Conservation (phyloP, 2,113 vertebrate genomes). For the Desmodus rotundus region DNA sequence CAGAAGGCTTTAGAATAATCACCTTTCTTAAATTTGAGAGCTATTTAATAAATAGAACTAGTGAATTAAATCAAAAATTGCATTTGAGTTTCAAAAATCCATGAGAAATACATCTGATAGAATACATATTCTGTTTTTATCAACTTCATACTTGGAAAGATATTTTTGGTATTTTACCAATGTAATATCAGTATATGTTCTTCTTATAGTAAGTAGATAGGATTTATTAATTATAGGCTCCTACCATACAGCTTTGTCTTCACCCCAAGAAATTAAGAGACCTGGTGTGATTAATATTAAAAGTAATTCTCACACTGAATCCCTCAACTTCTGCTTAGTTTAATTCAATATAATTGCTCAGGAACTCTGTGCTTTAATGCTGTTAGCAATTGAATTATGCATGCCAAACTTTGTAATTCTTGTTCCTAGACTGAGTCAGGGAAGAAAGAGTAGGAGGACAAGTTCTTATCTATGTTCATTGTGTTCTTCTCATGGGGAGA, state of each 20-base stretch:
- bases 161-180: slow-evolving; percentile 17
- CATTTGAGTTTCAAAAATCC: not conserved
- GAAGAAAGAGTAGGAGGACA: not conserved
- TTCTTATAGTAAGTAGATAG: not conserved
- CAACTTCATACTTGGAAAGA: not conserved
- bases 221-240: not conserved
- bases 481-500: not conserved
- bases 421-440: not conserved
- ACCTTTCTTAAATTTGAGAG: not conserved
- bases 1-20: not conserved
- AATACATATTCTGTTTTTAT: slow-evolving; percentile 15
- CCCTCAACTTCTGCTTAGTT: not conserved
- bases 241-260: not conserved
- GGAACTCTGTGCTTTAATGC: not conserved
- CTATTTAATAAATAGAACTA: not conserved
- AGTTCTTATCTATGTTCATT: not conserved
- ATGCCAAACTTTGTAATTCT: not conserved
- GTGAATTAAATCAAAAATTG: not conserved
- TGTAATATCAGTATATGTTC: not conserved
- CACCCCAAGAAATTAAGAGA: not conserved
- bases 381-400: not conserved
- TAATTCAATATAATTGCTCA: not conserved
- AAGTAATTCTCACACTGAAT: not conserved
- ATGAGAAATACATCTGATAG: not conserved
- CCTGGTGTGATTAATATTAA: not conserved